phyloP scores from a whole-genome alignment of 2,797 vertebrate genomes.

The Tadarida brasiliensis region DNA sequence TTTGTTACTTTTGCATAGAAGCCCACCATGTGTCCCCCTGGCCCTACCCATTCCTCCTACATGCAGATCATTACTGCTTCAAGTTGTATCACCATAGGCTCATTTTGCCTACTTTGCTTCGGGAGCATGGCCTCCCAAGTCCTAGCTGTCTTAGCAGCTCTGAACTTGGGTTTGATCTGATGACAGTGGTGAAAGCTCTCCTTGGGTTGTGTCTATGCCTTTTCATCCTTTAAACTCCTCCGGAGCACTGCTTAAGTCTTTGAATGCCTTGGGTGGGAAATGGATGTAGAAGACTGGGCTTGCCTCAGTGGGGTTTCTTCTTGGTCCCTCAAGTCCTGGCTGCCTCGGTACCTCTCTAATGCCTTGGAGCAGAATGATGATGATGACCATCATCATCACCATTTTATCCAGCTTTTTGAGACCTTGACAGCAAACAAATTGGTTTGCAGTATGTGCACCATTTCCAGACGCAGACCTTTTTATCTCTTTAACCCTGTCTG shows the following conservation, averaged over 20 bases:
- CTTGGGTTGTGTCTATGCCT: background rate
- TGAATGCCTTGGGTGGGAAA: background rate
- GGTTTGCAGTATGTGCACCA: background rate
- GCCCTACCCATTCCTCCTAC: background rate
- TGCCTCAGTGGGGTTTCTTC: background rate
- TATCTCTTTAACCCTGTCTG: background rate
- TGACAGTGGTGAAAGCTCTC: background rate
- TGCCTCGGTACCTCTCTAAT: background rate
- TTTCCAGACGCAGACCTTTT: background rate
- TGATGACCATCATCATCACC: background rate
- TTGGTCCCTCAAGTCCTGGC: background rate
- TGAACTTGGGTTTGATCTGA: background rate
- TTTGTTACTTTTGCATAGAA: background rate
- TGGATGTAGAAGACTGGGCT: background rate
- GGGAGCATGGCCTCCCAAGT: background rate
- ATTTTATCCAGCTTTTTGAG: background rate
- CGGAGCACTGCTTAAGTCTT: background rate
- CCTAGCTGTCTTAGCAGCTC: background rate
- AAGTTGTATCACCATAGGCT: background rate
- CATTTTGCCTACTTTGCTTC: background rate
- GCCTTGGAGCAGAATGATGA: background rate
- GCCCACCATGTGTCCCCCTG: background rate
- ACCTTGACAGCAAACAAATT: background rate
- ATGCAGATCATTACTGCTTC: background rate
- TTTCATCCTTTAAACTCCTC: background rate